A percentile compares a stretch with the other conserved stretches of the same genome.
phyloP scores from a whole-genome alignment of 2,888 invertebrate species.

The Ischnura elegans region DNA sequence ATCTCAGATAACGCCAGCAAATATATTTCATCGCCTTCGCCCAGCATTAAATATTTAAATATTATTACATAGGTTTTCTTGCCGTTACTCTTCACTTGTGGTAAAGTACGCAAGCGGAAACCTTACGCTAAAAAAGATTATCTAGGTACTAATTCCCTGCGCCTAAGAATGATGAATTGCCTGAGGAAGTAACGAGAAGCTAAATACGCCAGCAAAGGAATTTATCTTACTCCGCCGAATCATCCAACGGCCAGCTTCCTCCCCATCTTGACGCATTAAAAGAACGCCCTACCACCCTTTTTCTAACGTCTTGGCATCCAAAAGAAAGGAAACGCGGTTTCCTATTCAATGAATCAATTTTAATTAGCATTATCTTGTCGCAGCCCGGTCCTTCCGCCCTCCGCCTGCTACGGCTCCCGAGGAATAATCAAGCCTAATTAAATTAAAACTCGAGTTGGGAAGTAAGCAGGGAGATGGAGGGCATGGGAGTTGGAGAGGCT shows the following conservation, averaged over 20 bases:
- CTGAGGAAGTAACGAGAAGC: not conserved
- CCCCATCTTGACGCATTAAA: not conserved
- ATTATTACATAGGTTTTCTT: too few species aligned
- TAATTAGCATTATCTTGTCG: slow-evolving; percentile 50
- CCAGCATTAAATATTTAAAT: too few species aligned
- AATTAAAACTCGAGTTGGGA: slow-evolving; percentile 31
- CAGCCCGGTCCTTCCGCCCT: not conserved
- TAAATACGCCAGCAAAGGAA: not conserved
- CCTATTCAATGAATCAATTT: slow-evolving; percentile 7
- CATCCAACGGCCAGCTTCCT: not conserved
- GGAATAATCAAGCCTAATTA: slow-evolving; percentile 38
- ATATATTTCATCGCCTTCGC: too few species aligned
- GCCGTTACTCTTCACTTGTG: too few species aligned
- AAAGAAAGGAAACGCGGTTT: not conserved
- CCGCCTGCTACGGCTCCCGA: not conserved
- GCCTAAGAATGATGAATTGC: not conserved
- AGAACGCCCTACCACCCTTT: not conserved
- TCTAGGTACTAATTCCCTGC: too few species aligned
- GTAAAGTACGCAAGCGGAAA: too few species aligned
- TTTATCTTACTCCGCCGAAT: not conserved
- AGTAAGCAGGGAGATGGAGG: not conserved
- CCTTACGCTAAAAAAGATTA: too few species aligned
- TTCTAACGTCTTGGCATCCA: not conserved
- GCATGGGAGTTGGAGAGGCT: not conserved
- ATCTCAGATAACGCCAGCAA: too few species aligned